Evolutionary conservation across 2,113 vertebrate genomes (phyloP).

Genomic region (Origma solitaria): DNA sequence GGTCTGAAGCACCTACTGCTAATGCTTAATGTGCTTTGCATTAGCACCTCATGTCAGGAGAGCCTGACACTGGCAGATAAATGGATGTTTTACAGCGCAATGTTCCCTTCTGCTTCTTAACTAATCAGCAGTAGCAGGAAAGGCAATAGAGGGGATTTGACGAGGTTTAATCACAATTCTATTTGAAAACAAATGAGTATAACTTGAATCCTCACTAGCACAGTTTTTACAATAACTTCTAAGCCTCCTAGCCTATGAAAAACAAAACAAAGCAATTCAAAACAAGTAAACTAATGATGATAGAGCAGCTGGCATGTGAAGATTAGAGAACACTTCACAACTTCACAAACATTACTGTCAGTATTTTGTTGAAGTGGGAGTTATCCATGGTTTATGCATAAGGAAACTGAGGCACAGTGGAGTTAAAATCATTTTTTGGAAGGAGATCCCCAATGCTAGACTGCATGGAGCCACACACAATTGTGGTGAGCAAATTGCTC

Average conservation of each 20-base stretch:
- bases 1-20: constrained; percentile 44
- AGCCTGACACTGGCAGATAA: constrained; percentile 50
- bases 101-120: constrained; percentile 37
- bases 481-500: background rate
- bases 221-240: background rate
- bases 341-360: background rate
- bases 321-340: background rate
- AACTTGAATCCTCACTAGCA: background rate
- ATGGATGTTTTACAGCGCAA: constrained; percentile 5
- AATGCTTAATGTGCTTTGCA: constrained; percentile 46
- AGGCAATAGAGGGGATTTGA: constrained; percentile 9
- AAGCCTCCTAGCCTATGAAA: background rate
- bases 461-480: background rate
- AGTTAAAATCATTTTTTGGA: background rate
- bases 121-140: constrained; percentile 31
- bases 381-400: background rate
- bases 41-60: constrained; percentile 45
- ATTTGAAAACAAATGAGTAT: background rate
- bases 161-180: constrained; percentile 6
- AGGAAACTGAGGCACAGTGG: background rate
- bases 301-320: background rate
- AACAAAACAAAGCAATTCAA: background rate
- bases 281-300: background rate
- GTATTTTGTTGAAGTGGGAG: background rate
- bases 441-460: background rate